Percentiles rank a stretch among this genome's conserved stretches.
Evolutionary conservation across 2,888 invertebrate genomes (phyloP).

Genomic region (Phortica magna): DNA sequence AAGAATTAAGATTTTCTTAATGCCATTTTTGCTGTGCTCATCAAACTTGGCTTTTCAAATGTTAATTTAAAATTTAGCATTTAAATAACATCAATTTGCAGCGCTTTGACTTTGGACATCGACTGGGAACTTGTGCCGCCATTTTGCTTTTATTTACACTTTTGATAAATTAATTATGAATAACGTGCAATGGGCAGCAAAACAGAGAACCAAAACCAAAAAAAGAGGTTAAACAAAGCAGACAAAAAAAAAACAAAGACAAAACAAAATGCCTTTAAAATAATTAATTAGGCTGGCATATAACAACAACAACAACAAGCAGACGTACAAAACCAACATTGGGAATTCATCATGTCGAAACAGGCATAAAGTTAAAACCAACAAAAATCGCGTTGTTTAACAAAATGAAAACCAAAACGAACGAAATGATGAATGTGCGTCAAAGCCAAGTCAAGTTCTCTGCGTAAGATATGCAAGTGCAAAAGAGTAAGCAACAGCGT

Average conservation of each 20-base stretch:
- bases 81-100: constrained; percentile 24
- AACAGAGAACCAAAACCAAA: constrained; percentile 49
- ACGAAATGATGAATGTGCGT: constrained; percentile 65
- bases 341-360: constrained; percentile 2
- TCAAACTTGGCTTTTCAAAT: constrained; percentile 11
- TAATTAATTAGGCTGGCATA: constrained; percentile 68
- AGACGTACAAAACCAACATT: constrained; percentile 33
- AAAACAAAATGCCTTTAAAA: constrained; percentile 58
- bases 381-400: constrained; percentile 12
- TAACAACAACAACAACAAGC: constrained; percentile 37
- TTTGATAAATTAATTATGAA: constrained; percentile 67
- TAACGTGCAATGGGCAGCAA: constrained; percentile 41
- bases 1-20: constrained; percentile 36
- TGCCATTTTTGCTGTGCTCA: constrained; percentile 58
- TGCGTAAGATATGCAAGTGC: neutral
- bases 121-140: neutral
- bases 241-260: constrained; percentile 45
- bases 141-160: constrained; percentile 61
- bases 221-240: constrained; percentile 5
- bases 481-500: constrained; percentile 15
- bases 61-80: constrained; percentile 31
- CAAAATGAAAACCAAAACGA: constrained; percentile 11
- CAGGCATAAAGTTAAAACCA: constrained; percentile 26
- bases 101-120: neutral
- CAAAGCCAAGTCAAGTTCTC: constrained; percentile 48